Evolutionary conservation across 2,797 vertebrate species (phyloP).

Genomic region (Coranthus polyacanthus): DNA sequence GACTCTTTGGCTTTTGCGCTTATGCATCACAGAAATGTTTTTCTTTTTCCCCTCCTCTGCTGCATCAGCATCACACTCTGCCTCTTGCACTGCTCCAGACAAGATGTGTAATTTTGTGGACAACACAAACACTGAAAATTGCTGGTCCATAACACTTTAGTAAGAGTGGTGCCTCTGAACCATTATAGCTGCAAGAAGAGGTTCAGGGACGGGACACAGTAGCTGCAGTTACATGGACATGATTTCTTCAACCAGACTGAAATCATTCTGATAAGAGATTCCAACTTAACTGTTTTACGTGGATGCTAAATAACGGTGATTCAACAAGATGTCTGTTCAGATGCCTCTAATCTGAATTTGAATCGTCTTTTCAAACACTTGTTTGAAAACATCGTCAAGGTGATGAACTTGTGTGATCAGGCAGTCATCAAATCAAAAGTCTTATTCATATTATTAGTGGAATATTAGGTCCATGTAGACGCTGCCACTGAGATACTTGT

Average conservation of each 20-base stretch:
- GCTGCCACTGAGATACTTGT: conserved; percentile 6
- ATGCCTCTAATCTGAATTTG: no score
- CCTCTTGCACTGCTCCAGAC: conserved; percentile 27
- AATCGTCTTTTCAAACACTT: no score
- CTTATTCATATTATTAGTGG: no score
- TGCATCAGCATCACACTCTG: conserved; percentile 31
- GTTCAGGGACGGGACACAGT: neutral
- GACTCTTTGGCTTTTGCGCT: conserved; percentile 22
- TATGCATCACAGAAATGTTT: conserved; percentile 33
- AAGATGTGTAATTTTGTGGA: conserved; percentile 43
- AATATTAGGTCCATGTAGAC: no score
- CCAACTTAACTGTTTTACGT: no score
- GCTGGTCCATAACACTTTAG: conserved; percentile 37
- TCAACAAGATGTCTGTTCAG: no score
- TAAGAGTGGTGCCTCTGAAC: conserved; percentile 17
- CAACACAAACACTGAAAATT: conserved; percentile 39
- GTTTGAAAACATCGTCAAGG: no score
- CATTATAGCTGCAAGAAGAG: neutral
- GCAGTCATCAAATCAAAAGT: no score
- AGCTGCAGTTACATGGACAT: no score
- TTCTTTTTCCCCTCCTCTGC: conserved; percentile 55
- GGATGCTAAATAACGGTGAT: no score
- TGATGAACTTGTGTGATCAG: no score
- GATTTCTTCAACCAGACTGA: neutral
- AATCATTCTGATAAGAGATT: no score